phyloP scores from a whole-genome alignment of 2,113 vertebrate genomes.

The Laticauda colubrina region DNA sequence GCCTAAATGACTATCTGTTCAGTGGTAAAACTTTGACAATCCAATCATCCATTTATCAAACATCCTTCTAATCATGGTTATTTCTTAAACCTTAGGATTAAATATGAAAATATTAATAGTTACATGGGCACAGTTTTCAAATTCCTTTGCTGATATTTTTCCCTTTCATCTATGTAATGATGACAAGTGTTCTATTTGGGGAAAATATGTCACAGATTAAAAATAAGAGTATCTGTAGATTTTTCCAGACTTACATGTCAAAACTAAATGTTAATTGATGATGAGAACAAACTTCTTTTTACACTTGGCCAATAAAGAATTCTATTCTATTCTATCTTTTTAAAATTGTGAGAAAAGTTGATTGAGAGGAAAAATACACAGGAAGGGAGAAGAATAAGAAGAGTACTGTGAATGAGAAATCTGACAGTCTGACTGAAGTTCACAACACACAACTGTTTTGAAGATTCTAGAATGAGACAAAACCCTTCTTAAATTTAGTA shows the following conservation, averaged over 20 bases:
- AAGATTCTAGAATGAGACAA: neutral
- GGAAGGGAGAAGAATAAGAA: neutral
- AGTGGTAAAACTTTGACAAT: neutral
- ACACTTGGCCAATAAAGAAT: too few relatives aligned
- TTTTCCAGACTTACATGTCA: neutral
- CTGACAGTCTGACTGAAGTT: neutral
- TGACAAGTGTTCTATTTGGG: neutral
- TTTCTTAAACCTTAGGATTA: neutral
- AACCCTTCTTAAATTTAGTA: neutral
- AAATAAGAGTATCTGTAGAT: neutral
- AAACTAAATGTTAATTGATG: neutral
- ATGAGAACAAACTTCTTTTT: slow-evolving; percentile 5
- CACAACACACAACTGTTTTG: neutral
- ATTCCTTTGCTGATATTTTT: neutral
- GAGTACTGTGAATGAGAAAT: neutral
- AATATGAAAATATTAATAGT: neutral
- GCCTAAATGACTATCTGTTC: neutral
- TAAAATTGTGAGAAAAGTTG: neutral
- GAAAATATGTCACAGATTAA: neutral
- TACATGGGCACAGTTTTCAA: neutral
- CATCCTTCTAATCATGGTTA: neutral
- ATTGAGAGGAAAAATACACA: neutral
- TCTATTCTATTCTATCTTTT: neutral
- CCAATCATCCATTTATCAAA: neutral
- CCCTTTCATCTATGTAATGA: neutral